Evolutionary conservation across 2,113 vertebrate genomes (phyloP).

Genomic region (Platysteira castanea): DNA sequence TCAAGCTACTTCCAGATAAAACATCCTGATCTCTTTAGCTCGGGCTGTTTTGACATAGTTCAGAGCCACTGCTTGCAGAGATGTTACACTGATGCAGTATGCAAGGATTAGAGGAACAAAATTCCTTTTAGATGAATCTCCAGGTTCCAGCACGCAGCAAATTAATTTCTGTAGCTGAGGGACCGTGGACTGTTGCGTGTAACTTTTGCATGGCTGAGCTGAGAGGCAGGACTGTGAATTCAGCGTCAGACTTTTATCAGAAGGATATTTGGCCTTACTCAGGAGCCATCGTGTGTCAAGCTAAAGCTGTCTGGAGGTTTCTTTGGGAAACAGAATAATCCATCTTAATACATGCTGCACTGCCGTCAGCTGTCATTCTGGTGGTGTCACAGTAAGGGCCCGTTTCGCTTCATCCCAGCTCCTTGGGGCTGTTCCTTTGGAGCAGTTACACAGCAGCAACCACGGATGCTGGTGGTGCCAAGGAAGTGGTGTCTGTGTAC

Average conservation of each 20-base stretch:
- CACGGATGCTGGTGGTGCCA: accelerated
- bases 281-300: accelerated
- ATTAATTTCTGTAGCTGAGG: not conserved
- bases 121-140: conserved; percentile 35
- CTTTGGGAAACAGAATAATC: not conserved
- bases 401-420: not conserved
- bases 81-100: conserved; percentile 7
- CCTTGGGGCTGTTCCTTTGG: not conserved
- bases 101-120: not conserved
- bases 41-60: conserved; percentile 43
- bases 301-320: not conserved
- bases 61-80: conserved; percentile 32
- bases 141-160: not conserved
- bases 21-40: conserved; percentile 58
- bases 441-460: not conserved
- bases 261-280: not conserved
- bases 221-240: not conserved
- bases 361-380: not conserved
- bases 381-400: not conserved
- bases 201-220: not conserved
- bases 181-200: not conserved
- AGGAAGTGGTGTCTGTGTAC: not conserved
- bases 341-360: not conserved
- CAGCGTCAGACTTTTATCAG: not conserved
- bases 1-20: conserved; percentile 61